Evolutionary conservation across 2,113 vertebrate species (phyloP).

Genomic region (Erpornis zantholeuca): DNA sequence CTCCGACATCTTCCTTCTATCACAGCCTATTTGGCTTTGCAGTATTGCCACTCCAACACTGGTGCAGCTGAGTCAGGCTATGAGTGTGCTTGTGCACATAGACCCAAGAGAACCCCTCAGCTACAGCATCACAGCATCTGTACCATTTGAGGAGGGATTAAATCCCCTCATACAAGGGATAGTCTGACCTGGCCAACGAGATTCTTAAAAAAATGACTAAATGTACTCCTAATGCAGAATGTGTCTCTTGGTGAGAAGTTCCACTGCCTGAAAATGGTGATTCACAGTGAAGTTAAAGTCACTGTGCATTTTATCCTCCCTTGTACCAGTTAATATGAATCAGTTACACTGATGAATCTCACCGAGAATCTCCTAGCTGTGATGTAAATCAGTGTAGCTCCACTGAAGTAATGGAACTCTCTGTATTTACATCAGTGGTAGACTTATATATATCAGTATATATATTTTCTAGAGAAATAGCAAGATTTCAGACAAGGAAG

Average conservation of each 20-base stretch:
- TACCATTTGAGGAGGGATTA: not conserved
- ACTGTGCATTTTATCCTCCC: not conserved
- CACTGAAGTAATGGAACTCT: not conserved
- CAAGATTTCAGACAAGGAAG: not conserved
- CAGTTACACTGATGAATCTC: not conserved
- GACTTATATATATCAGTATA: too few relatives aligned
- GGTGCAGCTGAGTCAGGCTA: not conserved
- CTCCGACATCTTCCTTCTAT: not conserved
- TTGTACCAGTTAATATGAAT: not conserved
- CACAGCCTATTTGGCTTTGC: not conserved
- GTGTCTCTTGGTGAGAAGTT: not conserved
- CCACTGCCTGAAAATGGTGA: not conserved
- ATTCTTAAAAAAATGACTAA: not conserved
- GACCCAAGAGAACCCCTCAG: not conserved
- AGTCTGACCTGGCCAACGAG: not conserved
- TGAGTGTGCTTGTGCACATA: accelerated
- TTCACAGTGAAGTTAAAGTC: not conserved
- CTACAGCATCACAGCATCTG: not conserved
- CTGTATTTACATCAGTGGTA: not conserved
- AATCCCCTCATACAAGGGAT: not conserved
- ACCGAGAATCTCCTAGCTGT: not conserved
- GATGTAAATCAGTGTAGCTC: not conserved
- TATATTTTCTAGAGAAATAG: not conserved
- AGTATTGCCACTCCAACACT: not conserved
- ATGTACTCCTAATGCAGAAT: not conserved